phyloP scores from a whole-genome alignment of 1,140 invertebrate genomes.

The Adoxophyes honmai region DNA sequence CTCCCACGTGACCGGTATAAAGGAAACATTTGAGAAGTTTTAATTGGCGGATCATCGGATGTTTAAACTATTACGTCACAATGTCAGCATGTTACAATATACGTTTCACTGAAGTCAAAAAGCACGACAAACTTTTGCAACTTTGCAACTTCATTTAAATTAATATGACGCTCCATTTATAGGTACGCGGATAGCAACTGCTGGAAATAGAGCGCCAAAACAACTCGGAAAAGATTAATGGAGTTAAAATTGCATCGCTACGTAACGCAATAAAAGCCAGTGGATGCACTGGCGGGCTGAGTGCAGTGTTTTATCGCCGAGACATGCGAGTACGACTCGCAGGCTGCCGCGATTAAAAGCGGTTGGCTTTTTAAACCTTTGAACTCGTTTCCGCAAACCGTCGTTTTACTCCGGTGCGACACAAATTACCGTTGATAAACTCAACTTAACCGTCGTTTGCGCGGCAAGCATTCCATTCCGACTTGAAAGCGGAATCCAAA shows the following conservation, averaged over 20 bases:
- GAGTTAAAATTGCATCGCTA: conserved; percentile 66
- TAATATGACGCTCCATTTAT: not conserved
- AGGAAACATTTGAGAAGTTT: conserved; percentile 47
- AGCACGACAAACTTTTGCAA: not conserved
- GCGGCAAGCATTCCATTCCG: conserved; percentile 1
- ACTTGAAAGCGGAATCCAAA: conserved; percentile 8
- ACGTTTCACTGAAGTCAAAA: not conserved
- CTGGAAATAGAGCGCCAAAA: conserved; percentile 44
- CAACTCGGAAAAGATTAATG: conserved; percentile 66
- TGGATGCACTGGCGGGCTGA: conserved; percentile 34
- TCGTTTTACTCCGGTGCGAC: conserved; percentile 4
- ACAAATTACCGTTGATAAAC: conserved; percentile 11
- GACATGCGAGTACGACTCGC: conserved; percentile 26
- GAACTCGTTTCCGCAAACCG: conserved; percentile 15
- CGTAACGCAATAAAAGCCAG: conserved; percentile 59
- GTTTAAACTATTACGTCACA: conserved; percentile 19
- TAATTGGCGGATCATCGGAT: conserved; percentile 42
- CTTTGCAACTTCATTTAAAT: not conserved
- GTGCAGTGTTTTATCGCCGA: conserved; percentile 54
- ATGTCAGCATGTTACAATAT: not conserved
- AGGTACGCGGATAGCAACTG: conserved; percentile 1
- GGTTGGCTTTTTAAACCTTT: conserved; percentile 24
- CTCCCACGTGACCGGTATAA: conserved; percentile 39
- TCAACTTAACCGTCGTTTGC: conserved; percentile 1
- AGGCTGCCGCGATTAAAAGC: conserved; percentile 37